Base-by-base conservation (phyloP, 2,113 vertebrate genomes). In the Osmerus mordax region DNA sequence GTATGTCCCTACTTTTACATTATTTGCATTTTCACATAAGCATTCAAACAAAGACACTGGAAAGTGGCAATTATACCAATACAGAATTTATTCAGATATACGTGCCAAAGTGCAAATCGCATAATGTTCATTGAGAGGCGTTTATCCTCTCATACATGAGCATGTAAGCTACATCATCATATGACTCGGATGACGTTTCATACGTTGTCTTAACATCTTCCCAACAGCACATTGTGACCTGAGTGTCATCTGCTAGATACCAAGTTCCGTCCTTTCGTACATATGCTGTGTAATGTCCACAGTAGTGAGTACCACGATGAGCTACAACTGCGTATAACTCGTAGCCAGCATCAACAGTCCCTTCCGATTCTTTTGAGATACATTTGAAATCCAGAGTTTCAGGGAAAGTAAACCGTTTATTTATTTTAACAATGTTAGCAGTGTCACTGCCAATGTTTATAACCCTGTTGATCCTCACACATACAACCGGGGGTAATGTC, bases 211-310 rank as follows among this genome's bases (percentile, higher is more conserved):
- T 54, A 14, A 55, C 53, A 55, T 55, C 53, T 55, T 55, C 53
- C 53, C 13, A 55, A 1, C 13, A 55, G 53, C 53, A 55, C 53
- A 55, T 6, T 0, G 13, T 55, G 15, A 54, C 53, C 1, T 55
- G 15, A 55, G 53, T 15, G 53, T 55, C 53, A 18, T 55, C 53
- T 55, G 53, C 53, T 0, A 55, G 15, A 55, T 55, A 64, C 62
- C 28, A 64, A 25, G 13, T 36, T 23, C 29, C 15, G 0, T 64
- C 13, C 13, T 64, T 28, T 29, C 14, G 28, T 28, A 64, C 62
- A 64, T 64, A 64, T 7, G 25, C 58, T 60, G 58, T 60, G 7
- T 60, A 16, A 19, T 60, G 58, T 60, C 58, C 58, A 60, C 58
- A 60, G 58, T 12, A 60, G 58, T 60, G 58, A 60, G 58, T 60